Base-by-base conservation (phyloP, 2,797 vertebrate genomes). In the Amblyopsis hoosieri region DNA sequence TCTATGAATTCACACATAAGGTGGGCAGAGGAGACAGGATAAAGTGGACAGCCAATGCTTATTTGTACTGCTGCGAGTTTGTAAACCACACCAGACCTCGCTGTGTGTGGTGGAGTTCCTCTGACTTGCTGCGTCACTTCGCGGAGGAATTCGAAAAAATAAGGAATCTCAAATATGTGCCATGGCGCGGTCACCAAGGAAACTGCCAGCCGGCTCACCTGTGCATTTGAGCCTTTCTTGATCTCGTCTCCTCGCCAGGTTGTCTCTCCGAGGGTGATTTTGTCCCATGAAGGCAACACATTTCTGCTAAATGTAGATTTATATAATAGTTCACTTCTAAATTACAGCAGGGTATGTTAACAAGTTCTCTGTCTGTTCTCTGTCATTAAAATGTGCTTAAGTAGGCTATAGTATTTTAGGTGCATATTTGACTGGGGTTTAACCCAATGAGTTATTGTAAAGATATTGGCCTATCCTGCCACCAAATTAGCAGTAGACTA, bases 41-140 rank as follows among this genome's bases (percentile, higher is more conserved):
- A 76, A 80, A 74, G 75, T 76, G 82, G 83, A 78, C 69, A 82
- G 71, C 48, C 46, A 54, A 23, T 68, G 78, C 71, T 86, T 84
- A 76, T 84, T 82, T 76, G 72, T 63, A 57, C 72, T 68, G 66
- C 66, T 72, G 61, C 33, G 46, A 64, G 70, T 67, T 71, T 51
- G 60, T 80, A 80, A 70, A 70, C 45, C 60, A 74, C 69, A 67
- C 59, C 68, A 51, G 47, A 60, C 54, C 53, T 31, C 45, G 12
- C 15, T 57, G 37, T 37, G 37, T 37, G 6, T 37, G 37, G 37
- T 6, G 37, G 9, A 37, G 37, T 37, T 37, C 9, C 37, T 37
- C 37, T 37, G 37, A 61, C 55, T 50, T 29, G n/a, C 52, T 60
- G 60, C 31, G 48, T 62, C 47, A 57, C 68, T 75, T 75, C 72